Evolutionary conservation across 2,888 invertebrate species (phyloP).

Genomic region (Pyrrhia umbra): DNA sequence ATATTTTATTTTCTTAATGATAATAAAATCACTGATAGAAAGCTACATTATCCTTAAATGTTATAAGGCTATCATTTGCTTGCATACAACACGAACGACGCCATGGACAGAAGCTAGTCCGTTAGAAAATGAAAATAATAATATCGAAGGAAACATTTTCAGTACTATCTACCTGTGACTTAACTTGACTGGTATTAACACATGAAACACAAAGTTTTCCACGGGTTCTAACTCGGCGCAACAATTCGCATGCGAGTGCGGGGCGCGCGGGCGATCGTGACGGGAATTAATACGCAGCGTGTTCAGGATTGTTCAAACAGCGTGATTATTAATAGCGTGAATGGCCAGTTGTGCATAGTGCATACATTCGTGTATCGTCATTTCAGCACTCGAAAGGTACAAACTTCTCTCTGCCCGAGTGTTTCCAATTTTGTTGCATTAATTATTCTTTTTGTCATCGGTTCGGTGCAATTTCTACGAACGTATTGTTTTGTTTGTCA

Average conservation of each 20-base stretch:
- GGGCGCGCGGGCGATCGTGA: conserved; percentile 55
- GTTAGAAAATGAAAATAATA: too few relatives aligned
- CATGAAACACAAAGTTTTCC: conserved; percentile 7
- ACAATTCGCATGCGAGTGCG: conserved; percentile 30
- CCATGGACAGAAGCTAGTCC: too few relatives aligned
- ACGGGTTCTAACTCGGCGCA: conserved; percentile 13
- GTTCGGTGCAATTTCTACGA: neutral
- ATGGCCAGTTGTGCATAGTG: conserved; percentile 4
- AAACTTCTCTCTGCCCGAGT: neutral
- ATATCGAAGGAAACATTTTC: too few relatives aligned
- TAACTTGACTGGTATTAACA: conserved; percentile 8
- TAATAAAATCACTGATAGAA: too few relatives aligned
- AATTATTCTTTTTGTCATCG: neutral
- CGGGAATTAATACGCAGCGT: conserved; percentile 55
- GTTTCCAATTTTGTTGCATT: neutral
- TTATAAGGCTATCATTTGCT: too few relatives aligned
- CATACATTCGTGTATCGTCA: neutral
- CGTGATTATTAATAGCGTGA: conserved; percentile 44
- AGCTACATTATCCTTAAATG: too few relatives aligned
- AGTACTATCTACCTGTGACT: neutral
- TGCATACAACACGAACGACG: too few relatives aligned
- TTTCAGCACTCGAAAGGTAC: neutral
- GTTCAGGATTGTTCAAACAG: conserved; percentile 36
- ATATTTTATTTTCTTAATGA: too few relatives aligned
- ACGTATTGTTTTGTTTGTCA: neutral